Conservation (phyloP, 2,797 vertebrate genomes). For the Dendrocincla tyrannina region DNA sequence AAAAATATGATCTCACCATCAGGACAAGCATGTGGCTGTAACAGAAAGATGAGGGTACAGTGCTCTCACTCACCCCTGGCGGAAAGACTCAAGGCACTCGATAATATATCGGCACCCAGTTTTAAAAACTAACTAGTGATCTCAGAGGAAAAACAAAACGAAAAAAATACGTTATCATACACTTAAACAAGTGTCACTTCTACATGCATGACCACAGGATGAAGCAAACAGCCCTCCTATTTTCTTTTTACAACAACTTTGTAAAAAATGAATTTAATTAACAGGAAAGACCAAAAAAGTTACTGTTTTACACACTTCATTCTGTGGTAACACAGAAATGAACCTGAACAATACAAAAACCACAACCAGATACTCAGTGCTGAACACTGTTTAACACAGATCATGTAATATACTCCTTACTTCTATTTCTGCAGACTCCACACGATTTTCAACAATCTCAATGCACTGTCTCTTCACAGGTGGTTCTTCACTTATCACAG, state of each 20-base stretch:
- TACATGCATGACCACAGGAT: background rate
- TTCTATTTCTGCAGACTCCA: conserved; percentile 84
- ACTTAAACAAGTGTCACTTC: background rate
- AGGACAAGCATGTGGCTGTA: background rate
- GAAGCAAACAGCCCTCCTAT: conserved; percentile 13
- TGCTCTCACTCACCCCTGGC: background rate
- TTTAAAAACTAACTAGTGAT: background rate
- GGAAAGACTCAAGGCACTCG: background rate
- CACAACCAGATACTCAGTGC: conserved; percentile 33
- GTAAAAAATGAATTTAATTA: conserved; percentile 54
- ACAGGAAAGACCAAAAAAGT: conserved; percentile 46
- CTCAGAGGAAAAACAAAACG: background rate
- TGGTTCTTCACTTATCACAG: conserved; percentile 86
- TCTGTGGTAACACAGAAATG: conserved; percentile 49
- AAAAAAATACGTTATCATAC: background rate
- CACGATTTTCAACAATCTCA: conserved; percentile 84
- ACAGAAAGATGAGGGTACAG: conserved; percentile 22
- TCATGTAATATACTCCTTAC: conserved; percentile 78
- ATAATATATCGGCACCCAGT: background rate
- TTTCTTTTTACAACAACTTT: conserved; percentile 11
- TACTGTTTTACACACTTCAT: conserved; percentile 27
- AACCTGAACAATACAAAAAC: conserved; percentile 20
- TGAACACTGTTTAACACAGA: conserved; percentile 65
- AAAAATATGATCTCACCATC: conserved; percentile 26
- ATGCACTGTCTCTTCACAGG: conserved; percentile 83